Base-by-base conservation (phyloP, 1,140 invertebrate genomes). In the Brachionus rubens region DNA sequence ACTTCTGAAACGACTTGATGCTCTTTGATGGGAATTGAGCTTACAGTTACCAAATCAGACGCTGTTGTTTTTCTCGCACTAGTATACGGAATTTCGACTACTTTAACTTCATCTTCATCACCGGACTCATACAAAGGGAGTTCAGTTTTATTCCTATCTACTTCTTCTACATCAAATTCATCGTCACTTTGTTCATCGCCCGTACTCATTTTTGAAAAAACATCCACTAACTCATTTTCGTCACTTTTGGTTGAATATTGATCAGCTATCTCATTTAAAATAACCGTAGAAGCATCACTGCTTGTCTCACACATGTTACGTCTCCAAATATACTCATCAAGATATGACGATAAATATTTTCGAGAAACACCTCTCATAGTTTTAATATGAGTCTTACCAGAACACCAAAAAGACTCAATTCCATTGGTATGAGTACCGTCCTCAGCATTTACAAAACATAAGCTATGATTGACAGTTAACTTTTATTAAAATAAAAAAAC, bases 301-400 rank as follows among this genome's bases (percentile, higher is more conserved):
- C 3, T 47, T 47, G 46, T 47, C 46, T 47, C 46, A 47, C 46
- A 47, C 46, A 47, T 47, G 46, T 47, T 47, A 47, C 46, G 46
- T 47, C 46, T 47, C 46, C 46, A 47, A n/a, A n/a, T n/a, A n/a
- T n/a, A n/a, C n/a, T n/a, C n/a, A n/a, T n/a, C n/a, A n/a, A n/a
- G n/a, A n/a, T n/a, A n/a, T n/a, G n/a, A n/a, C n/a, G n/a, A n/a
- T n/a, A n/a, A n/a, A n/a, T n/a, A n/a, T n/a, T n/a, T n/a, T n/a
- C n/a, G n/a, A n/a, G n/a, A n/a, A n/a, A n/a, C n/a, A n/a, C n/a
- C n/a, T n/a, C n/a, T n/a, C n/a, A n/a, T n/a, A n/a, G n/a, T n/a
- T n/a, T n/a, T n/a, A n/a, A n/a, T n/a, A n/a, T n/a, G n/a, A n/a
- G 46, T 47, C 46, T 47, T 47, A 47, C 46, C 46, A 47, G 46